Conservation (phyloP, 2,797 vertebrate genomes). For the Fistularia commersonii region DNA sequence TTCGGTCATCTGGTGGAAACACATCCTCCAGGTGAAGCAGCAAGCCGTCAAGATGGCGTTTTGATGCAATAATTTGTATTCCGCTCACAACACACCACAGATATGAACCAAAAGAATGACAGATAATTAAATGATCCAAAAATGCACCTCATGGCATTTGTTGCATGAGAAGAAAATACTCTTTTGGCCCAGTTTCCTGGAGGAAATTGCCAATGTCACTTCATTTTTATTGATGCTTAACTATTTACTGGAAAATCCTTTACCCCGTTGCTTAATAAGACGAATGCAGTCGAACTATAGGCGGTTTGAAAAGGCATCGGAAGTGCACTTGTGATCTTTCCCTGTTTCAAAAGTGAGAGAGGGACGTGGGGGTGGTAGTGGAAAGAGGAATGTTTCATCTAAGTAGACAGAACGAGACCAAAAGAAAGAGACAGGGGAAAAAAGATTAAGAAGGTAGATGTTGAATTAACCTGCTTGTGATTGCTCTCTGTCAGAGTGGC, state of each 20-base stretch:
- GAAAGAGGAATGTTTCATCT: constrained; percentile 68
- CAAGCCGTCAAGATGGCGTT: constrained; percentile 39
- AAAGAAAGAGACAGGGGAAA: constrained; percentile 67
- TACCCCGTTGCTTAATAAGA: constrained; percentile 9
- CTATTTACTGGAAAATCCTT: neutral
- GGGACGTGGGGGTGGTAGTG: constrained; percentile 33
- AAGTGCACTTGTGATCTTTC: constrained; percentile 51
- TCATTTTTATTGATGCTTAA: constrained; percentile 5
- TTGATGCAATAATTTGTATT: constrained; percentile 36
- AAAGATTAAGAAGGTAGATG: constrained; percentile 74
- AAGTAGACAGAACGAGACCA: constrained; percentile 75
- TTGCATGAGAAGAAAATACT: constrained; percentile 5
- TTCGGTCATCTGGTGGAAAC: constrained; percentile 32
- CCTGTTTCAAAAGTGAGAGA: constrained; percentile 42
- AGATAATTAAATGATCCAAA: constrained; percentile 33
- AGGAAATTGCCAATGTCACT: constrained; percentile 7
- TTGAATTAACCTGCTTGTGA: constrained; percentile 80
- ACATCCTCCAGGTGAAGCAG: constrained; percentile 32
- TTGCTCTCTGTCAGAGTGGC: constrained; percentile 76
- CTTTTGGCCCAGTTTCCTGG: constrained; percentile 6
- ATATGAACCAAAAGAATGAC: constrained; percentile 33
- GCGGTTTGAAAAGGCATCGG: constrained; percentile 43
- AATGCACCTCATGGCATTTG: constrained; percentile 19
- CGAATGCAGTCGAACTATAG: constrained; percentile 31
- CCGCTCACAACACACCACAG: constrained; percentile 20